Conservation (phyloP, 2,888 invertebrate species). For the Sialis lutaria region DNA sequence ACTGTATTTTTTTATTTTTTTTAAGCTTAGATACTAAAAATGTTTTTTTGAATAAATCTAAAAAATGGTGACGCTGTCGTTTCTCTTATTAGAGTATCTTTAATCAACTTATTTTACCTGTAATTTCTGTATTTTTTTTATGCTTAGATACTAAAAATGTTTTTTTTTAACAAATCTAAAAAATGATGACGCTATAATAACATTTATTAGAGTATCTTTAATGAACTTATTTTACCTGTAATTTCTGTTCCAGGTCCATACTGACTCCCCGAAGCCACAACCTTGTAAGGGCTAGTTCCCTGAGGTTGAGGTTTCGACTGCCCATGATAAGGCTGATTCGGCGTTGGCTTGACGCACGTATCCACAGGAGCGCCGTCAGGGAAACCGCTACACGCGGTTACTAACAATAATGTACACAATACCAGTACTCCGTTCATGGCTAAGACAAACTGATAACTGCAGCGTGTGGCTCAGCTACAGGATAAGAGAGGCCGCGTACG, state of each 20-base stretch:
- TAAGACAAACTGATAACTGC: too few species aligned
- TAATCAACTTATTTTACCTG: too few species aligned
- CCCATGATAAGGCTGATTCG: slow-evolving; percentile 64
- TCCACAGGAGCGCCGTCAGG: slow-evolving; percentile 73
- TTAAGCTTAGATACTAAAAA: too few species aligned
- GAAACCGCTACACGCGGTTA: slow-evolving; percentile 26
- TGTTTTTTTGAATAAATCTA: too few species aligned
- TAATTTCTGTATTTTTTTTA: too few species aligned
- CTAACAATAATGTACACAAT: neutral
- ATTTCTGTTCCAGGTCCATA: slow-evolving; percentile 54
- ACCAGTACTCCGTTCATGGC: neutral
- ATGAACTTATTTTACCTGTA: slow-evolving; percentile 32
- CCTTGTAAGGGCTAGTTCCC: slow-evolving; percentile 45
- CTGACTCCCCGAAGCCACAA: slow-evolving; percentile 42
- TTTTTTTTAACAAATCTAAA: too few species aligned
- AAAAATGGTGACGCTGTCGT: too few species aligned
- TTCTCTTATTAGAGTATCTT: neutral
- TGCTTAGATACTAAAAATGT: too few species aligned
- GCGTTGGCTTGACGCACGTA: slow-evolving; percentile 56
- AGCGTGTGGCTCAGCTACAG: too few species aligned
- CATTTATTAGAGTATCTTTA: neutral
- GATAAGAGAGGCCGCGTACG: too few species aligned
- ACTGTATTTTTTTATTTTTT: too few species aligned
- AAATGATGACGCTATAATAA: too few species aligned
- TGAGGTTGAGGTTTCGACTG: slow-evolving; percentile 48